Evolutionary conservation across 1,140 invertebrate species (phyloP), one percentile per base, ranked within the genome.

Genomic region (Physella acuta): DNA sequence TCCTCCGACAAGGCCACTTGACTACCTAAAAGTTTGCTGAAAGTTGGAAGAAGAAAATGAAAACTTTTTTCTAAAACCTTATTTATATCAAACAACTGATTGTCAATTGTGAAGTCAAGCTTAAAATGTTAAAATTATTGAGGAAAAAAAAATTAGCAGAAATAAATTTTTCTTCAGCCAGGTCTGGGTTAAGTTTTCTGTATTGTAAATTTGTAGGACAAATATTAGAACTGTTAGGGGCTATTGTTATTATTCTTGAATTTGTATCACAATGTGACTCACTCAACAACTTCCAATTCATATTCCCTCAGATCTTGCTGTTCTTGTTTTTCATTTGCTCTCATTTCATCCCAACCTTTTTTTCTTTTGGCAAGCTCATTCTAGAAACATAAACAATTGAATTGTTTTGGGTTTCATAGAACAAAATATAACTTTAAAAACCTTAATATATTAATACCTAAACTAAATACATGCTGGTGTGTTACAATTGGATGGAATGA

Each of bases 1-100:
- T 74, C 79, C 30, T 82, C 82, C 24, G 82, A 83, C 63, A 84
- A 79, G 20, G 79, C 75, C 64, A 82, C 72, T 72, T 83, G 82
- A 62, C 78, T 81, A 70, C 72, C 73, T n/a, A 84, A 72, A 58
- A 84, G 59, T 67, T 83, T 80, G 34, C 82, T 83, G 72, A 4
- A 55, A 28, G 24, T 55, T 44, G n/a, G n/a, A n/a, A n/a, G n/a
- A n/a, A n/a, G n/a, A n/a, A n/a, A n/a, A n/a, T n/a, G n/a, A n/a
- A n/a, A 49, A 14, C n/a, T n/a, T 49, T n/a, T 49, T 49, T 49
- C 11, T 49, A 49, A 49, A 49, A 49, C 11, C 44, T 49, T n/a
- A 49, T 11, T 49, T 11, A 49, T 49, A n/a, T 49, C 44, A 49
- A 11, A 49, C n/a, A n/a, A n/a, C n/a, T n/a, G n/a, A n/a, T n/a